phyloP scores from a whole-genome alignment of 1,140 invertebrate species.

The Listronotus oregonensis region DNA sequence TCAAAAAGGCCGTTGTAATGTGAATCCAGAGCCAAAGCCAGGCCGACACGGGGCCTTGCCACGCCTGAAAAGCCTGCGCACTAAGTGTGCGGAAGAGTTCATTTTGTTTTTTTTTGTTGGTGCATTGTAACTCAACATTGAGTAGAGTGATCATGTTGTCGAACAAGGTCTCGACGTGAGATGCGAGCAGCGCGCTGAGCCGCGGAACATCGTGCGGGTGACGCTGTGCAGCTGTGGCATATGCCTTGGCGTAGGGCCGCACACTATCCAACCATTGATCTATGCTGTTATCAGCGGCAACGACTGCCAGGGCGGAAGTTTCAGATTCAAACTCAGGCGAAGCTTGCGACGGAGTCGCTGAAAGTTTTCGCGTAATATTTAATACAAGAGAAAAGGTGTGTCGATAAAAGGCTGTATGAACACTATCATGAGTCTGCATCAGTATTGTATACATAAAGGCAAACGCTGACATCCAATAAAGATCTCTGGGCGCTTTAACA shows the following conservation, averaged over 20 bases:
- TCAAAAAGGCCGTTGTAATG: no score
- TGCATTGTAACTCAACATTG: constrained; percentile 1
- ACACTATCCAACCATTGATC: constrained; percentile 1
- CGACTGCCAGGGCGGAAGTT: constrained; percentile 1
- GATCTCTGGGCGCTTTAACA: constrained; percentile 2
- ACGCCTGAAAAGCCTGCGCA: no score
- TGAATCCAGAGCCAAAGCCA: no score
- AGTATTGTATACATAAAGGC: constrained; percentile 7
- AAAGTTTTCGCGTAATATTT: constrained; percentile 1
- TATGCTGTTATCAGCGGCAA: constrained; percentile 1
- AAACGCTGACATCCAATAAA: constrained; percentile 6
- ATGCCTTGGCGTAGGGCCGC: constrained; percentile 1
- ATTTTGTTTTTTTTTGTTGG: constrained; percentile 1
- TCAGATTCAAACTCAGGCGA: constrained; percentile 1
- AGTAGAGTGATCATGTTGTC: constrained; percentile 1
- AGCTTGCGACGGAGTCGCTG: constrained; percentile 1
- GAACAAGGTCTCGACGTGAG: constrained; percentile 1
- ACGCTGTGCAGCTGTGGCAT: constrained; percentile 1
- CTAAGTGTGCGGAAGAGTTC: not conserved
- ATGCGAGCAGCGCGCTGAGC: constrained; percentile 1
- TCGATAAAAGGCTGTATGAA: constrained; percentile 6
- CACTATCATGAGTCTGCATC: constrained; percentile 4
- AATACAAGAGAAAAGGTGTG: constrained; percentile 7
- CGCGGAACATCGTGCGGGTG: constrained; percentile 1
- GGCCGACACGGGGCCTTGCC: no score